Conservation (phyloP, 1,140 invertebrate species). For the Bombus superbus region DNA sequence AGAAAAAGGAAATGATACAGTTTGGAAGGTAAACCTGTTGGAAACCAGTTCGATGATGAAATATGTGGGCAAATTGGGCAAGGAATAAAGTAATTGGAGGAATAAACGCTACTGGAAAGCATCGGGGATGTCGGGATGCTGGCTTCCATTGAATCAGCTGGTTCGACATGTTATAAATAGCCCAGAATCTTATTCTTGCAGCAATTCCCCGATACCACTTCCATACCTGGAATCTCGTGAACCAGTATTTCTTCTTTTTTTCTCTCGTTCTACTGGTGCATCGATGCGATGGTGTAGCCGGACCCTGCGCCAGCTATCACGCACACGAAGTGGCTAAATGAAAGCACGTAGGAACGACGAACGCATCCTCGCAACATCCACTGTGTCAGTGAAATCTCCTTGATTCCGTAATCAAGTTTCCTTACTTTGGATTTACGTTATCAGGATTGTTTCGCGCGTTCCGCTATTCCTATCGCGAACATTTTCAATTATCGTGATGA, state of each 20-base stretch:
- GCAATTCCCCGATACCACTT: slow-evolving; percentile 63
- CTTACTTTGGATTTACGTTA: background rate
- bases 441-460: no score
- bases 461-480: background rate
- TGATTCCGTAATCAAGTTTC: background rate
- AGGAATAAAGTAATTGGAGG: slow-evolving; percentile 58
- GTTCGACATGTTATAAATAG: slow-evolving; percentile 73
- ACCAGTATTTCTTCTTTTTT: slow-evolving; percentile 59
- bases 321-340: slow-evolving; percentile 23
- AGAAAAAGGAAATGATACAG: background rate
- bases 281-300: slow-evolving; percentile 2
- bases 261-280: slow-evolving; percentile 11
- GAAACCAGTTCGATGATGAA: slow-evolving; percentile 70
- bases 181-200: slow-evolving; percentile 63
- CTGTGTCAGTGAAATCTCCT: slow-evolving; percentile 10
- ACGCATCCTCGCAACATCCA: background rate
- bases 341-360: slow-evolving; percentile 14
- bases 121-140: slow-evolving; percentile 46
- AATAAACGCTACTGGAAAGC: slow-evolving; percentile 50
- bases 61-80: slow-evolving; percentile 53
- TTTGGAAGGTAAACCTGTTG: slow-evolving; percentile 43
- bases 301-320: background rate
- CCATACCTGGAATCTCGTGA: slow-evolving; percentile 65
- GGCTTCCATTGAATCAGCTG: slow-evolving; percentile 68
- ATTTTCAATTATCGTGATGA: no score